Evolutionary conservation across 2,113 vertebrate genomes (phyloP).

Genomic region (Mungos mungo): DNA sequence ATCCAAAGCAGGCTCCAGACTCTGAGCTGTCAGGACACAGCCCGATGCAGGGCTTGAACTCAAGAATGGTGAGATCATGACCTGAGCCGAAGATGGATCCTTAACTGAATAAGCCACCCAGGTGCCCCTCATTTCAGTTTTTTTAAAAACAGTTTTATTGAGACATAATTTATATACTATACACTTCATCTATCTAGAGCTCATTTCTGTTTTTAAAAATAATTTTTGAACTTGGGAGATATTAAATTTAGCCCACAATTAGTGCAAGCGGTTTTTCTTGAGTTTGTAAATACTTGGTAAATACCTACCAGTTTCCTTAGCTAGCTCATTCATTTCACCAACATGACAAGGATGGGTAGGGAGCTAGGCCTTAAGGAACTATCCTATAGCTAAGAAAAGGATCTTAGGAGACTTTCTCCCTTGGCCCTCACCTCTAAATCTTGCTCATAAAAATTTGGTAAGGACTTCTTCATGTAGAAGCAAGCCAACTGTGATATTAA

Average conservation of each 20-base stretch:
- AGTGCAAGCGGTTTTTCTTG: not conserved
- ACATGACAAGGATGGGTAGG: not conserved
- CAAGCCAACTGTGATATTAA: not conserved
- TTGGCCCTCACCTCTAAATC: slow-evolving; percentile 1
- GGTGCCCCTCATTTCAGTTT: not conserved
- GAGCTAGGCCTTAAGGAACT: not conserved
- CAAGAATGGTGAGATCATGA: no score
- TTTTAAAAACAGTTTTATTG: not conserved
- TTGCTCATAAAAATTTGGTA: not conserved
- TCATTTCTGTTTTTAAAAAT: slow-evolving; percentile 22
- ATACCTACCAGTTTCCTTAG: not conserved
- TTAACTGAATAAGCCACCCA: no score
- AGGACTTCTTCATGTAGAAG: not conserved
- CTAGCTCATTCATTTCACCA: not conserved
- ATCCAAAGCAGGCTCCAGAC: no score
- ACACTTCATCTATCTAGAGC: not conserved
- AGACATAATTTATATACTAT: not conserved
- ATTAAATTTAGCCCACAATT: not conserved
- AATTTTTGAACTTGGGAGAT: not conserved
- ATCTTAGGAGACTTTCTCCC: not conserved
- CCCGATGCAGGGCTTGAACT: no score
- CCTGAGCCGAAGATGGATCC: no score
- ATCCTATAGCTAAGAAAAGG: not conserved
- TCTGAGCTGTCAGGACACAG: not conserved
- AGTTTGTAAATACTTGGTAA: not conserved